Conservation (phyloP, 2,113 vertebrate species). For the Aegotheles bennettii region DNA sequence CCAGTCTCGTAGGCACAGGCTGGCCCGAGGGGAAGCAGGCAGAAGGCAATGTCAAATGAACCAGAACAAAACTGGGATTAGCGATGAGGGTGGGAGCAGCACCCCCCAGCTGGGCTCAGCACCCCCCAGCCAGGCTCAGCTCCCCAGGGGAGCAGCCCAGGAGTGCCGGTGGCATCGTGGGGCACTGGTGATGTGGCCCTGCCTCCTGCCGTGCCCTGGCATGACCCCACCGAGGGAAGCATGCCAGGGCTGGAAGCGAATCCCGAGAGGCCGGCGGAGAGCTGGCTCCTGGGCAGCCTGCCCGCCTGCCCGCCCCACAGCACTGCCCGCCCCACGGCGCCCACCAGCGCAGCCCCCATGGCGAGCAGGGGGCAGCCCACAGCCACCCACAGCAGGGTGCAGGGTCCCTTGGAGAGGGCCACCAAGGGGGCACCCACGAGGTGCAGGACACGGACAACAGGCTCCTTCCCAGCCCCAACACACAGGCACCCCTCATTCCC, state of each 20-base stretch:
- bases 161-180: neutral
- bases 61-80: neutral
- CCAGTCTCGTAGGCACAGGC: rapidly evolving
- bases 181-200: rapidly evolving
- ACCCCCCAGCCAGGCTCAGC: neutral
- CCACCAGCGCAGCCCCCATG: rapidly evolving
- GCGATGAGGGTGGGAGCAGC: rapidly evolving
- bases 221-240: neutral
- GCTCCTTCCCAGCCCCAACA: neutral
- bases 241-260: neutral
- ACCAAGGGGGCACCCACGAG: neutral
- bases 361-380: neutral
- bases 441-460: neutral
- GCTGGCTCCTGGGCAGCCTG: neutral
- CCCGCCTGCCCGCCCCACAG: neutral
- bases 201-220: neutral
- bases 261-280: neutral
- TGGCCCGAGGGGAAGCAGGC: neutral
- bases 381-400: neutral
- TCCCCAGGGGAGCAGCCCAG: neutral
- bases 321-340: neutral
- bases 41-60: neutral
- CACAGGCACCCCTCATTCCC: neutral
- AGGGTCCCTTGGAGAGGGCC: neutral
- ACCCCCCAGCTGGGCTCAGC: neutral